Percentiles rank a stretch among this genome's conserved stretches.
Evolutionary conservation across 92 coral and sea anemone genomes (phyloP).

Genomic region (Bergia sp.): DNA sequence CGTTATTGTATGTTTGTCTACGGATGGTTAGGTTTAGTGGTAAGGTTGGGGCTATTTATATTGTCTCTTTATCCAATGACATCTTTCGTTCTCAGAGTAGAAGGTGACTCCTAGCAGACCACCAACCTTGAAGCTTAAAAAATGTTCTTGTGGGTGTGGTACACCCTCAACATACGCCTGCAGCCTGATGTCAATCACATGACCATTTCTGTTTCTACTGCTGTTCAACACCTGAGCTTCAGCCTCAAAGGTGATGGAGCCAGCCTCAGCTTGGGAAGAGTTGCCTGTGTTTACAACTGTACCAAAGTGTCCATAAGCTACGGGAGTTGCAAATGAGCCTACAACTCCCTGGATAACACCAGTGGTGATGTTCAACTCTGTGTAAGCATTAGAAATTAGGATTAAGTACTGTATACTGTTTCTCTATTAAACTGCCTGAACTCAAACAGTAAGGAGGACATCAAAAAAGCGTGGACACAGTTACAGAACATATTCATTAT

Average conservation of each 20-base stretch:
- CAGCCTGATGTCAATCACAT: conserved; percentile 22
- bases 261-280: conserved; percentile 41
- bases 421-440: background rate
- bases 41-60: too few relatives aligned
- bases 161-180: conserved; percentile 44
- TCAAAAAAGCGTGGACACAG: too few relatives aligned
- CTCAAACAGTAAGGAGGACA: too few relatives aligned
- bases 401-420: background rate
- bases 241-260: conserved; percentile 45
- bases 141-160: conserved; percentile 21
- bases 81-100: too few relatives aligned
- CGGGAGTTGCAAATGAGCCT: conserved; percentile 32
- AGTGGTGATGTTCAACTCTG: conserved; percentile 71
- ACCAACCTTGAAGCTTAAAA: conserved; percentile 42
- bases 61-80: too few relatives aligned
- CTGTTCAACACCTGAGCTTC: conserved; percentile 50
- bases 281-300: conserved; percentile 58
- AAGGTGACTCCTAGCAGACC: background rate
- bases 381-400: background rate
- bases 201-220: conserved; percentile 40
- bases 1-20: too few relatives aligned
- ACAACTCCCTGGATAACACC: conserved; percentile 48
- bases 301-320: conserved; percentile 54
- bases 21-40: too few relatives aligned
- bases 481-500: too few relatives aligned